Percentiles rank a stretch among this genome's conserved stretches.
These are phyloP conservation scores for Parascotia fuliginaria DNA, from an alignment of 2,888 invertebrate genomes.

Conservation along the genomic window DNA sequence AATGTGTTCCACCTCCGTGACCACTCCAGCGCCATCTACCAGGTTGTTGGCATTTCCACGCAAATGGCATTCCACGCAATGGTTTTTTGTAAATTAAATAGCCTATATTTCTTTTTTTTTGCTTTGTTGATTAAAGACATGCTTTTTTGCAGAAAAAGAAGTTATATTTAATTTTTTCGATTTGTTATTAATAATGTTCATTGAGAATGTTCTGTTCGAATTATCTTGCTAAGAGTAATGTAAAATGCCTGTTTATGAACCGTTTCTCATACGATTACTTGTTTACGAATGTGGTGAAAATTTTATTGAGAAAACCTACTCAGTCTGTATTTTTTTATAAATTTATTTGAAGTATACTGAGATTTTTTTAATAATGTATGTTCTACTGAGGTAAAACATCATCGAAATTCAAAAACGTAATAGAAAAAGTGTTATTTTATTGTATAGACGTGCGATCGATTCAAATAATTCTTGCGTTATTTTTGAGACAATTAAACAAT, in stretches of 20 bases:
- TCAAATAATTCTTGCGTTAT: constrained; percentile 9
- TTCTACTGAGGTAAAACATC: too few relatives aligned
- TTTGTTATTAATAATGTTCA: too few relatives aligned
- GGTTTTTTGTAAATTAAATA: constrained; percentile 37
- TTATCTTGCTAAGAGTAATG: not conserved
- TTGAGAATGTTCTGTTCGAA: not conserved
- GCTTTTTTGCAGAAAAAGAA: too few relatives aligned
- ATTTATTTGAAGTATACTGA: too few relatives aligned
- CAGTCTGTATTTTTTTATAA: too few relatives aligned
- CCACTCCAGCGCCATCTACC: constrained; percentile 30
- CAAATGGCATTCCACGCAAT: constrained; percentile 45
- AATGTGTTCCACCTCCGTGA: constrained; percentile 55
- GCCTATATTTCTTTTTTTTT: constrained; percentile 4
- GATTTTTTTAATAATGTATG: too few relatives aligned
- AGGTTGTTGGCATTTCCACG: constrained; percentile 57
- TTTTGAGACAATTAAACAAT: constrained; percentile 28
- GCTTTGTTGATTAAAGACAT: not conserved
- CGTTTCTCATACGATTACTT: not conserved
- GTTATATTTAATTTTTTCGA: too few relatives aligned
- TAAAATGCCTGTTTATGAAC: not conserved
- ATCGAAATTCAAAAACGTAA: too few relatives aligned
- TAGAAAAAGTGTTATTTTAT: too few relatives aligned
- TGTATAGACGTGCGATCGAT: not conserved
- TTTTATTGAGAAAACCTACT: too few relatives aligned
- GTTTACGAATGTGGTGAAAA: too few relatives aligned